Conservation (phyloP, 2,113 vertebrate genomes). For the Pongo pygmaeus region DNA sequence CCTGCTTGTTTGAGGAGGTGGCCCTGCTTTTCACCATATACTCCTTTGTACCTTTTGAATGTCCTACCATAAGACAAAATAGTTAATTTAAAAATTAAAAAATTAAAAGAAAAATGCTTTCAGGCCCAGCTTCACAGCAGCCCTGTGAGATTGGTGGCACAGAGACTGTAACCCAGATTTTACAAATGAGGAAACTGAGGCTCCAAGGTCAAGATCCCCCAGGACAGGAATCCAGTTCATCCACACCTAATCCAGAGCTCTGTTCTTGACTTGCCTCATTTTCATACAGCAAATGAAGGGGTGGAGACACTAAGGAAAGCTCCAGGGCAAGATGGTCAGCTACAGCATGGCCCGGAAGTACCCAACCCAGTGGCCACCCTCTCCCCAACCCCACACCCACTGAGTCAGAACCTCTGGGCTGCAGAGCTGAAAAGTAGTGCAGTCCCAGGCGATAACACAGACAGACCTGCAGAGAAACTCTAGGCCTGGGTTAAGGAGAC, state of each 20-base stretch:
- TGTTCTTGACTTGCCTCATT: not conserved
- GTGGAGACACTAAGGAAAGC: not conserved
- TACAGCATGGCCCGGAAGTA: not conserved
- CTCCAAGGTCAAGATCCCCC: not conserved
- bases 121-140: not conserved
- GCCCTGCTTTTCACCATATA: not conserved
- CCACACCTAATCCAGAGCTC: not conserved
- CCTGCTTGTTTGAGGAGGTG: not conserved
- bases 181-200: conserved; percentile 2
- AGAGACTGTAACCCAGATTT: not conserved
- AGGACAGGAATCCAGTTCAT: not conserved
- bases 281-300: not conserved
- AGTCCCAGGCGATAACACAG: rapidly evolving
- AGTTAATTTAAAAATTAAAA: not conserved
- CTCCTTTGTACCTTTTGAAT: not conserved
- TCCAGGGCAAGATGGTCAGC: not conserved
- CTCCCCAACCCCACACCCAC: not conserved
- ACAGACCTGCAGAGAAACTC: not conserved
- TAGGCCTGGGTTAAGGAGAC: not conserved
- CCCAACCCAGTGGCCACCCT: too few relatives aligned
- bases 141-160: not conserved
- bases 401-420: not conserved
- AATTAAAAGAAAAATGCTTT: not conserved
- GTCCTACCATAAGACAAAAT: not conserved
- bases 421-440: not conserved